Conservation (phyloP, 1,140 invertebrate genomes). For the Yoshiicerus persimilis region DNA sequence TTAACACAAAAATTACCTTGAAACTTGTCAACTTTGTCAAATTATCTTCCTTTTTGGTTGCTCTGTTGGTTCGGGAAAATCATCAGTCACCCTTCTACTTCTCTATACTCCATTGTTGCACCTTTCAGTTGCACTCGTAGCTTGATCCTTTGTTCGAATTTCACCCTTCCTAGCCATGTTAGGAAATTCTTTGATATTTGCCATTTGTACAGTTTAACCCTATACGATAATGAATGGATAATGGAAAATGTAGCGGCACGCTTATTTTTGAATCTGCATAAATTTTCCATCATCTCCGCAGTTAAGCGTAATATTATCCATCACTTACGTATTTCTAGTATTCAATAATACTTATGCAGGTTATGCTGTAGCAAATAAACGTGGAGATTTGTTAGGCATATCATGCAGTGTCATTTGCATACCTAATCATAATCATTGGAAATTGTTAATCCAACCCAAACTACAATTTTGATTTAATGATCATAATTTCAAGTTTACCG, state of each 20-base stretch:
- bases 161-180: background rate
- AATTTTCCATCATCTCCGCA: background rate
- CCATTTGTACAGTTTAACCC: background rate
- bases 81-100: constrained; percentile 20
- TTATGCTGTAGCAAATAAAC: no score
- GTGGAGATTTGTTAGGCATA: no score
- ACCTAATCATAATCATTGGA: no score
- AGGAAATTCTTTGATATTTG: background rate
- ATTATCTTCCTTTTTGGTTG: constrained; percentile 24
- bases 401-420: no score
- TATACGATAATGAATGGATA: background rate
- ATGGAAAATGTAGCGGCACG: background rate
- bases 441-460: no score
- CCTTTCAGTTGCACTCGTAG: constrained; percentile 22
- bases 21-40: constrained; percentile 36
- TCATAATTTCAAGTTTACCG: no score
- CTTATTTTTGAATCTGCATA: background rate
- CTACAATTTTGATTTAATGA: no score
- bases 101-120: background rate
- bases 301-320: background rate
- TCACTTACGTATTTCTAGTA: background rate
- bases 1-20: constrained; percentile 27
- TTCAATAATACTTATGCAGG: no score
- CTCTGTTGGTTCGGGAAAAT: background rate
- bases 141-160: background rate